phyloP scores from a whole-genome alignment of 2,113 vertebrate species.

The Isurus oxyrinchus region DNA sequence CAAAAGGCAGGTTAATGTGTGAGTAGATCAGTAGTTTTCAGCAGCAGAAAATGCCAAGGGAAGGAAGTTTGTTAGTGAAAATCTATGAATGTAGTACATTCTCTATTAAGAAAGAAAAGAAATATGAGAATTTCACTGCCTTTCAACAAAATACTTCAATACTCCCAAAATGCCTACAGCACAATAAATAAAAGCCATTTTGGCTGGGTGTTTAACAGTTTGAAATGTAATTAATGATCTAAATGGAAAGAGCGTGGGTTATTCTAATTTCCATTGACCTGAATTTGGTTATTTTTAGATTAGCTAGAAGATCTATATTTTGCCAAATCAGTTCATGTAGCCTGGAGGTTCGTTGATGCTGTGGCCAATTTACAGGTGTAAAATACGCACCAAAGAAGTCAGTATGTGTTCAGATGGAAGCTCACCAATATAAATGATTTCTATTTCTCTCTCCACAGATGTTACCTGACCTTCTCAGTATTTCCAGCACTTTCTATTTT shows the following conservation, averaged over 20 bases:
- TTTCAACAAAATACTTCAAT: neutral
- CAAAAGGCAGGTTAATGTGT: neutral
- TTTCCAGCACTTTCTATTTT: no score
- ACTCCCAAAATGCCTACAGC: neutral
- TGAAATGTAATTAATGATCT: constrained; percentile 1
- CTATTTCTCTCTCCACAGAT: no score
- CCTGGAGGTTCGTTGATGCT: neutral
- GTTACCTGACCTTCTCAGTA: no score
- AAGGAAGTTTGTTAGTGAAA: constrained; percentile 8
- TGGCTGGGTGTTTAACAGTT: neutral
- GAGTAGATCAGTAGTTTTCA: neutral
- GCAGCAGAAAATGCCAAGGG: neutral
- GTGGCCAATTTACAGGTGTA: neutral
- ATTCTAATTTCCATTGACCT: neutral
- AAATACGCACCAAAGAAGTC: neutral
- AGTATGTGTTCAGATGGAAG: neutral
- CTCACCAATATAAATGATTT: no score
- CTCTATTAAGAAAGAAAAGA: neutral
- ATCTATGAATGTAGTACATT: neutral
- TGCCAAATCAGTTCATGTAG: neutral
- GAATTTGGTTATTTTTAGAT: neutral
- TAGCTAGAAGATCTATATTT: neutral
- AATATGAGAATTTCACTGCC: neutral
- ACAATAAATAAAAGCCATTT: neutral
- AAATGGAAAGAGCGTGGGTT: neutral